Evolutionary conservation across 2,113 vertebrate species (phyloP).

Genomic region (Argyrosomus japonicus): DNA sequence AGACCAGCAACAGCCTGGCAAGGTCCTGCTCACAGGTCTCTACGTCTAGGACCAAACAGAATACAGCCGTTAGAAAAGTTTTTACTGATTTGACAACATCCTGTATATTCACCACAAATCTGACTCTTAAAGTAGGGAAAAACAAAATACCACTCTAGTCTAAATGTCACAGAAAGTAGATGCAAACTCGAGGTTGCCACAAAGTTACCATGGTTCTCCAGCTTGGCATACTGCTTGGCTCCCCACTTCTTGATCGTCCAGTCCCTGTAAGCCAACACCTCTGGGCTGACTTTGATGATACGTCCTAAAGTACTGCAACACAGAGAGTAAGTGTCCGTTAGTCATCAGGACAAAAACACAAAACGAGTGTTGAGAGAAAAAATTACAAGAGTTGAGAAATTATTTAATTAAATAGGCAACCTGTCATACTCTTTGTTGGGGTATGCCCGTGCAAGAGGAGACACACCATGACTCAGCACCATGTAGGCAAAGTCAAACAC

Average conservation of each 20-base stretch:
- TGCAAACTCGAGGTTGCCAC: neutral
- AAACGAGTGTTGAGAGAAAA: neutral
- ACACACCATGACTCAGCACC: slow-evolving; percentile 94
- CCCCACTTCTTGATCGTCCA: slow-evolving; percentile 95
- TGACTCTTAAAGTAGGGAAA: neutral
- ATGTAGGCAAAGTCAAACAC: slow-evolving; percentile 99
- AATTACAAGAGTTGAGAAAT: neutral
- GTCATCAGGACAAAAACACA: neutral
- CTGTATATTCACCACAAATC: neutral
- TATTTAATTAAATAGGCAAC: slow-evolving; percentile 70
- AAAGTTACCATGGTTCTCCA: slow-evolving; percentile 63
- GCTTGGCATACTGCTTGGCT: slow-evolving; percentile 68
- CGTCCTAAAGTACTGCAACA: slow-evolving; percentile 90
- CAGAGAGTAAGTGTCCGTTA: neutral
- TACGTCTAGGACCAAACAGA: slow-evolving; percentile 57
- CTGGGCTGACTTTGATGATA: slow-evolving; percentile 93
- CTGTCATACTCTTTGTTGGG: slow-evolving; percentile 97
- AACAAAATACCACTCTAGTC: neutral
- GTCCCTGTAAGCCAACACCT: slow-evolving; percentile 92
- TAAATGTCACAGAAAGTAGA: neutral
- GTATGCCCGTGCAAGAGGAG: slow-evolving; percentile 92
- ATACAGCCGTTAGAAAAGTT: neutral
- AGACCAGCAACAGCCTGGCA: slow-evolving; percentile 68
- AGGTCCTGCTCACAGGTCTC: slow-evolving; percentile 82
- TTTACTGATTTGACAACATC: neutral